Evolutionary conservation across 2,888 invertebrate genomes (phyloP).

Genomic region (Eilema griseolum): DNA sequence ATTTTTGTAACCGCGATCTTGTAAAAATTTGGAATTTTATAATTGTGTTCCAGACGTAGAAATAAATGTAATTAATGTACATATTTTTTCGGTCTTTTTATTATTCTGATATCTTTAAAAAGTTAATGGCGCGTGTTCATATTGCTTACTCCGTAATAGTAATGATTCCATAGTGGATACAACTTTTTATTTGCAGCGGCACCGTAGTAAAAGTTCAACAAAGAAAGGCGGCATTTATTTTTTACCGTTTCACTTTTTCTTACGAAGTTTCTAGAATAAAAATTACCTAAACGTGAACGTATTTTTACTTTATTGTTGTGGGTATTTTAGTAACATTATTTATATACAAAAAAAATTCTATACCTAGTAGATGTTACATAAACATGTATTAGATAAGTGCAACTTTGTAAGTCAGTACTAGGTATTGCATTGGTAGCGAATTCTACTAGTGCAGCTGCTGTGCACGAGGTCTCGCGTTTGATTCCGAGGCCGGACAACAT

Average conservation of each 20-base stretch:
- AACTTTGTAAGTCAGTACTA: not conserved
- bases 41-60: not conserved
- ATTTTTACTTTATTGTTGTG: not conserved
- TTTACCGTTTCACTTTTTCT: slow-evolving; percentile 16
- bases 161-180: not conserved
- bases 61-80: not conserved
- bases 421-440: not conserved
- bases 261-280: not conserved
- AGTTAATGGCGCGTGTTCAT: not conserved
- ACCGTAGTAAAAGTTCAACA: slow-evolving; percentile 34
- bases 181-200: slow-evolving; percentile 25
- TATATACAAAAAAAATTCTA: too few species aligned
- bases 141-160: too few species aligned
- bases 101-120: not conserved
- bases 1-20: slow-evolving; percentile 41
- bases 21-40: slow-evolving; percentile 35
- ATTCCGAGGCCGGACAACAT: not conserved
- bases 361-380: not conserved
- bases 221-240: slow-evolving; percentile 30
- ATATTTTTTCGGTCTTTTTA: not conserved
- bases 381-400: not conserved
- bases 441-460: not conserved
- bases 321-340: not conserved
- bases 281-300: not conserved
- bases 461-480: not conserved